Base-by-base conservation (phyloP, 2,113 vertebrate species). In the Prionailurus viverrinus region DNA sequence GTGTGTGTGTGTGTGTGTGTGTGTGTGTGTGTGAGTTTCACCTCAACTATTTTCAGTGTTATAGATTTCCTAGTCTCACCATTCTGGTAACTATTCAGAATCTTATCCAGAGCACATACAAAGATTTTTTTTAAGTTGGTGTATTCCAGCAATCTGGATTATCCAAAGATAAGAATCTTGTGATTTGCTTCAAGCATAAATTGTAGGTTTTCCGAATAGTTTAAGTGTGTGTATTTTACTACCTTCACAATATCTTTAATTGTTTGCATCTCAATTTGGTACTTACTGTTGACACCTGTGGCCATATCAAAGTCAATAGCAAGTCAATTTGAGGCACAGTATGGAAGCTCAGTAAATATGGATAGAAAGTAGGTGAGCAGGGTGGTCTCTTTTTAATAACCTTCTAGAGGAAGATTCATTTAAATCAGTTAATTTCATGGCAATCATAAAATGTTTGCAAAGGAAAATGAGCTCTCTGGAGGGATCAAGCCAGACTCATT, bases 321-420 rank as follows among this genome's bases (percentile, higher is more conserved):
- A 80, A 98, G 15, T n/a, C 89, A 88, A 78, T 96, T 97, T 98
- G 90, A 97, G 98, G 97, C 80, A 76, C 95, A 97, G 53, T 10
- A 0, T 89, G 92, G 27, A 93, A 94, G 74, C 48, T 78, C 66
- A 83, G 48, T 91, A 98, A 81, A 97, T 93, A 86, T 36, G 89
- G 53, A 95, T 53, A 36, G 74, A 97, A 96, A 51, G 3, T 83
- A 95, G 88, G 92, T 96, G 97, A 96, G 68, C 0, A 41, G 29
- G 18, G 45, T 36, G 80, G 45, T 31, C 29, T 93, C 27, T 96
- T 68, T 93, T 45, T 79, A 95, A 76, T 65, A 93, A 31, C 7
- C 7, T 66, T 91, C 58, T 94, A 39, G 82, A 97, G 92, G 5
- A 74, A 91, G 83, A 61, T 73, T 65, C 19, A 97, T 11, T 97